Conservation (phyloP, 2,888 invertebrate species). For the Sinhomidia bicolor region DNA sequence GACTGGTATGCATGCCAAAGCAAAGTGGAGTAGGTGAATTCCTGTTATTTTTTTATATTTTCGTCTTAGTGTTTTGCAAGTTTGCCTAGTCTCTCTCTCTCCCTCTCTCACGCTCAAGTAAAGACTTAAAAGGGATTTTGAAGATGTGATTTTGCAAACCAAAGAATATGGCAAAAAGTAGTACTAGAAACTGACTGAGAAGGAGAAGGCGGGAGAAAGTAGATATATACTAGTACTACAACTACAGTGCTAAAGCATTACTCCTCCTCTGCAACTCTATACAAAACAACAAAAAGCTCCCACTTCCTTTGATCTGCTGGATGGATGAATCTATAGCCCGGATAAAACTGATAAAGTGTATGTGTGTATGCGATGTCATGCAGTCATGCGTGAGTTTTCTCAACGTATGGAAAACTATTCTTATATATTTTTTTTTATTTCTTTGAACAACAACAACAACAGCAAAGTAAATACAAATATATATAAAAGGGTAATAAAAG, state of each 20-base stretch:
- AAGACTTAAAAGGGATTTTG: conserved; percentile 34
- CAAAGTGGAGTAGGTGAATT: not conserved
- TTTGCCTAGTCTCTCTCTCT: not conserved
- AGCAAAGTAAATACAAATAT: conserved; percentile 28
- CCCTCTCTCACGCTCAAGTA: not conserved
- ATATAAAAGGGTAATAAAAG: conserved; percentile 13
- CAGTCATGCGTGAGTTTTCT: conserved; percentile 18
- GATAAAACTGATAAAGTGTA: conserved; percentile 25
- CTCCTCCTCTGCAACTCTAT: too few relatives aligned
- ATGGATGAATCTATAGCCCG: conserved; percentile 10
- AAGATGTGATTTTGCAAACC: conserved; percentile 39
- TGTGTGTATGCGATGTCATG: conserved; percentile 34
- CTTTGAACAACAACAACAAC: too few relatives aligned
- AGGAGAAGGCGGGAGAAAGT: not conserved
- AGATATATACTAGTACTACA: too few relatives aligned
- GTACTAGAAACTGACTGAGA: not conserved
- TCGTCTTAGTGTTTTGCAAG: not conserved
- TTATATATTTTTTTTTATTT: not conserved
- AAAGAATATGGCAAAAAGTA: not conserved
- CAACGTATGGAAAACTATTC: not conserved
- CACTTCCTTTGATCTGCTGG: conserved; percentile 19
- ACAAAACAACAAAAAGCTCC: conserved; percentile 9
- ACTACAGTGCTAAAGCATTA: not conserved
- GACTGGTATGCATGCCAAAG: too few relatives aligned
- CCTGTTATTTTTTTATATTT: not conserved